Evolutionary conservation across 2,113 vertebrate genomes (phyloP), one percentile per base, ranked within the genome.

Genomic region (Salvator merianae): DNA sequence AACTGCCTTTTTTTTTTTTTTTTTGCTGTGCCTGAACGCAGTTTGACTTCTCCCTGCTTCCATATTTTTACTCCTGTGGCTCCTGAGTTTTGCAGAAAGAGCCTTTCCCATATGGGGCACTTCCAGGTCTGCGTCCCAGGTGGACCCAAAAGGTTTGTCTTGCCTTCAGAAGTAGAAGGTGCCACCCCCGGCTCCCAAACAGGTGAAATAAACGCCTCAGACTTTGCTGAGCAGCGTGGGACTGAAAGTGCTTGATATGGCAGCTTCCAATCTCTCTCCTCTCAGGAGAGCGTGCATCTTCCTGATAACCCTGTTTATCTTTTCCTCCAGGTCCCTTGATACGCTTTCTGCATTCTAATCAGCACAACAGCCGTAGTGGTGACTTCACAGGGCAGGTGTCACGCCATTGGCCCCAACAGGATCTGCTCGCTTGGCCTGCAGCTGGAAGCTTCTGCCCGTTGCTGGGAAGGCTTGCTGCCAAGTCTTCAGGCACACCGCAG

Each of bases 301-400:
- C 16, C 81, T 8, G 94, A 94, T 94, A 94, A 86, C 0, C 0
- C 78, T 43, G 16, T 86, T 93, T 93, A 93, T 93, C 92, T 79
- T 32, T 0, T n/a, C 62, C 47, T 40, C 83, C 89, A 59, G 84
- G 68, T 43, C 3, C 34, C 71, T 65, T 55, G 0, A 1, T 0
- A 13, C 71, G 26, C 82, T 13, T 79, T 87, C 86, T 69, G 0
- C 85, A 84, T 79, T 79, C 1, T 93, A 93, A 94, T 94, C 94
- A 22, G 62, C 0, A 0, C 0, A 24, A 77, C 94, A 93, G 91
- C 89, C 0, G 0, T 0, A 7, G 73, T 73, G 22, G 68, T 6
- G 0, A 73, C 84, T 70, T 84, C 88, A 50, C 81, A 72, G 68
- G 0, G 13, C 34, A 22, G 66, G 53, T 50, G 22, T 7, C 30